These are phyloP conservation scores for Nyctalus aviator DNA, from an alignment of 2,797 vertebrate genomes.

Conservation along the genomic window DNA sequence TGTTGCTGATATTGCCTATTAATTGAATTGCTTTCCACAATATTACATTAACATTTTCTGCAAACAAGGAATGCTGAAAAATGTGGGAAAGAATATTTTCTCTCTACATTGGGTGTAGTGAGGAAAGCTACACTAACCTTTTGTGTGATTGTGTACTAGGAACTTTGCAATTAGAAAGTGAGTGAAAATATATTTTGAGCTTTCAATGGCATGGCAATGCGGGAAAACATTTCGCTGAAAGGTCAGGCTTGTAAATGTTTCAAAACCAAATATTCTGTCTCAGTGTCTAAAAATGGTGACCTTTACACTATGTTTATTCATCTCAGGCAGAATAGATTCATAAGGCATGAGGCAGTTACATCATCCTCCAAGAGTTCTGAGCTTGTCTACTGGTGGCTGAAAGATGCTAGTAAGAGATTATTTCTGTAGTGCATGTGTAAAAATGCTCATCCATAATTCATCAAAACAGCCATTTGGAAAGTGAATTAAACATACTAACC, in stretches of 20 bases:
- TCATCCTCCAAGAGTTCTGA: not conserved
- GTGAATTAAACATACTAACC: conserved; percentile 65
- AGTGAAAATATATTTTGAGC: not conserved
- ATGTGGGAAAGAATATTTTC: not conserved
- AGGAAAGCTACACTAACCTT: not conserved
- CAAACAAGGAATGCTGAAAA: conserved; percentile 10
- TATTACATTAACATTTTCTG: not conserved
- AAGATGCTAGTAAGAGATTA: conserved; percentile 67
- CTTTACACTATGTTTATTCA: conserved; percentile 37
- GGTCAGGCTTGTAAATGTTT: conserved; percentile 57
- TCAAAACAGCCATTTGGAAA: conserved; percentile 27
- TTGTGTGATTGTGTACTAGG: not conserved
- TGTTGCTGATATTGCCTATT: not conserved
- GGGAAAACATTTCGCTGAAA: conserved; percentile 59
- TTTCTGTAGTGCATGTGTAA: not conserved
- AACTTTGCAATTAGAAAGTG: conserved; percentile 34
- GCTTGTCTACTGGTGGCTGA: not conserved
- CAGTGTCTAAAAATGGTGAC: conserved; percentile 6
- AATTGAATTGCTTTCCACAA: not conserved
- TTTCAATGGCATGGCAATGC: not conserved
- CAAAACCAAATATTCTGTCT: conserved; percentile 17
- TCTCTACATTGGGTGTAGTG: not conserved
- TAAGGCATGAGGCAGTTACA: not conserved
- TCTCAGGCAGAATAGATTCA: not conserved
- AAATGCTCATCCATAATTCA: conserved; percentile 71